phyloP scores from a whole-genome alignment of 2,113 vertebrate species.

The Laticauda laticaudata region DNA sequence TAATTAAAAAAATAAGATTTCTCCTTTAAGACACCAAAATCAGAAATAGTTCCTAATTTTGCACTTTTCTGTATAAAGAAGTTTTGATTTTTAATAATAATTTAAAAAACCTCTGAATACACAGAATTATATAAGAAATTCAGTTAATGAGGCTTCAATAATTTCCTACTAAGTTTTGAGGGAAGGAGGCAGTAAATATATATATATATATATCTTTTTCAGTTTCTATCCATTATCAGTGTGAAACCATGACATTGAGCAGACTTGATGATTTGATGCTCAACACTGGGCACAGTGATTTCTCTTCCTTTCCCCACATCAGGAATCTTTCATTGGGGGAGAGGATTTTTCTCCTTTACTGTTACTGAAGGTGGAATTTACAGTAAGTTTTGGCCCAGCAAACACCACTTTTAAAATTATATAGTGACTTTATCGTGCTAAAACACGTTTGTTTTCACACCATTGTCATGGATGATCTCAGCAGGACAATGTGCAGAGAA shows the following conservation, averaged over 20 bases:
- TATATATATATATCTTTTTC: no score
- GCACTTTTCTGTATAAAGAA: background rate
- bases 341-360: conserved; percentile 42
- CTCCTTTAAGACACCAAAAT: background rate
- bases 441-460: conserved; percentile 68
- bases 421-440: conserved; percentile 61
- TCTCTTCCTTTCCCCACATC: conserved; percentile 5
- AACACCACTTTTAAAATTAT: conserved; percentile 68
- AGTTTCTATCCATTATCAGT: conserved; percentile 1
- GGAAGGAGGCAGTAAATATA: conserved; percentile 27
- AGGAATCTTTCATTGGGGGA: conserved; percentile 2
- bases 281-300: conserved; percentile 5
- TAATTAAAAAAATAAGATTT: background rate
- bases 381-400: conserved; percentile 60
- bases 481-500: conserved; percentile 46
- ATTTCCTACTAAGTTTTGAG: conserved; percentile 37
- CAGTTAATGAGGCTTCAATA: conserved; percentile 48
- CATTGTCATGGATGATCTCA: conserved; percentile 65
- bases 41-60: background rate
- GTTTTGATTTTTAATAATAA: conserved; percentile 26
- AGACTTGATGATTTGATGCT: conserved; percentile 20
- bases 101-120: background rate
- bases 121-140: conserved; percentile 42
- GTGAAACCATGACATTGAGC: conserved; percentile 3
- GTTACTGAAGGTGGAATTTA: conserved; percentile 62